Evolutionary conservation across 2,797 vertebrate species (phyloP).

Genomic region (Melanogrammus aeglefinus): DNA sequence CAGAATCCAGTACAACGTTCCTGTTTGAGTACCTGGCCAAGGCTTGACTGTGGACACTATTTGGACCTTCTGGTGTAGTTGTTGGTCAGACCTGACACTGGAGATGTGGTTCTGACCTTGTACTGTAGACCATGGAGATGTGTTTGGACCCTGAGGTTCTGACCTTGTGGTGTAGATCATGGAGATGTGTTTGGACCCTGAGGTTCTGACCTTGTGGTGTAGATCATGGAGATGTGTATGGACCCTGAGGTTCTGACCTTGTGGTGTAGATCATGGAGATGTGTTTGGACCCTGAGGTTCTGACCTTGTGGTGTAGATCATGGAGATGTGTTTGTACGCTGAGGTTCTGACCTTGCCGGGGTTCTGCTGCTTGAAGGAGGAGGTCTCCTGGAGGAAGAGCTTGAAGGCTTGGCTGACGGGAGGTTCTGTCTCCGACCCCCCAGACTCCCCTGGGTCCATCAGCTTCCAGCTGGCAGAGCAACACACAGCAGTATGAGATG

Average conservation of each 20-base stretch:
- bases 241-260: slow-evolving; percentile 78
- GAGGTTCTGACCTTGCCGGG: slow-evolving; percentile 88
- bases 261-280: background rate
- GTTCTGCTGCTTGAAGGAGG: slow-evolving; percentile 93
- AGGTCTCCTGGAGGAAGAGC: slow-evolving; percentile 90
- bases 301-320: slow-evolving; percentile 76
- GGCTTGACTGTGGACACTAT: no score
- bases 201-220: slow-evolving; percentile 78
- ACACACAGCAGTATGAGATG: background rate
- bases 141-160: no score
- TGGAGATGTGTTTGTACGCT: background rate
- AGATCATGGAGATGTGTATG: no score
- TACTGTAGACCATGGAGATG: no score
- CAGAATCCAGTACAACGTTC: background rate
- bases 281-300: slow-evolving; percentile 21
- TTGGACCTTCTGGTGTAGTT: no score
- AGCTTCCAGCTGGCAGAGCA: slow-evolving; percentile 82
- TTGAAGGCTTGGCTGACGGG: slow-evolving; percentile 84
- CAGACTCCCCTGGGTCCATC: slow-evolving; percentile 78
- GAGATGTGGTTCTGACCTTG: no score
- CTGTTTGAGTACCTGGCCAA: background rate
- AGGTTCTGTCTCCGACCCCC: slow-evolving; percentile 73
- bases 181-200: no score
- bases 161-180: no score
- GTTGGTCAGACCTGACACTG: no score